phyloP scores from a whole-genome alignment of 2,888 invertebrate genomes.

The Deilephila elpenor region DNA sequence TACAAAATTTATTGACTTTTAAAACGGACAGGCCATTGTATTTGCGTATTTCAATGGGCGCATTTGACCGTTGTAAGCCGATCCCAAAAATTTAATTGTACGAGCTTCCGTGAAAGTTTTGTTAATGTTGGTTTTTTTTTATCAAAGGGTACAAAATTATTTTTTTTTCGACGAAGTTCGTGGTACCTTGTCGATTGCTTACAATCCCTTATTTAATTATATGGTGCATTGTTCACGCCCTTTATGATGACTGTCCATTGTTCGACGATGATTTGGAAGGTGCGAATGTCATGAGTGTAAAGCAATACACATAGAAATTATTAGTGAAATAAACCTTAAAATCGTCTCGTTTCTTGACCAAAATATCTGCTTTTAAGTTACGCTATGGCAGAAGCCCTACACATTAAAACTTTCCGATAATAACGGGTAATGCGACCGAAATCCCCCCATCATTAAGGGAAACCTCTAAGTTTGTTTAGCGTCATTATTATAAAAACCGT shows the following conservation, averaged over 20 bases:
- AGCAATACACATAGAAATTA: no score
- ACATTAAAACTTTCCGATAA: background rate
- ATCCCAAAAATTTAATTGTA: constrained; percentile 67
- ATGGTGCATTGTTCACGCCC: background rate
- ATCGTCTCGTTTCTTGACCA: no score
- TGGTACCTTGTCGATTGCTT: background rate
- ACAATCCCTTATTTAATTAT: background rate
- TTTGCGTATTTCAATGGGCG: constrained; percentile 58
- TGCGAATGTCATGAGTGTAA: background rate
- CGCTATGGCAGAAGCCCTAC: constrained; percentile 7
- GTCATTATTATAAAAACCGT: background rate
- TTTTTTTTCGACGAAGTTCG: background rate
- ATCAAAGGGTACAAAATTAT: background rate
- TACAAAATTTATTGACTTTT: constrained; percentile 60
- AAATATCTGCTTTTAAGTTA: background rate
- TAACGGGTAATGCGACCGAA: background rate
- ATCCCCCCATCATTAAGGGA: background rate
- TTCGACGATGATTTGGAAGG: background rate
- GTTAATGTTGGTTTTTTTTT: background rate
- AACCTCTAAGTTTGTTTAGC: constrained; percentile 5
- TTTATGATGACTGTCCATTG: background rate
- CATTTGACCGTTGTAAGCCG: constrained; percentile 63
- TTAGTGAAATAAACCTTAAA: no score
- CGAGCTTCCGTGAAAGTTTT: constrained; percentile 53
- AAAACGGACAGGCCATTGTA: constrained; percentile 64